Conservation (phyloP, 2,888 invertebrate genomes). For the Silvanus unidentatus region DNA sequence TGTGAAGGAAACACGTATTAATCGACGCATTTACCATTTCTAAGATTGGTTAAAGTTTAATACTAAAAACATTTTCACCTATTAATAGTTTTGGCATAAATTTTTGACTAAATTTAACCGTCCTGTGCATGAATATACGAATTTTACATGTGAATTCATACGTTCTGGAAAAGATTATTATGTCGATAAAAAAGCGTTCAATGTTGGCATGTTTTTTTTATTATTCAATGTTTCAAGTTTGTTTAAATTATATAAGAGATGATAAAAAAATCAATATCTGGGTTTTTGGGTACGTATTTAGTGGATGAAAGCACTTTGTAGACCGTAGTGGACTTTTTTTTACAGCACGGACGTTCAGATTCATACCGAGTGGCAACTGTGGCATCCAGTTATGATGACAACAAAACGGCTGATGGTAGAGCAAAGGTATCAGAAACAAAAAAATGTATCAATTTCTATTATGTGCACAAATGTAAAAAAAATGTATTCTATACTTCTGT, state of each 20-base stretch:
- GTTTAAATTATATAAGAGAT: neutral
- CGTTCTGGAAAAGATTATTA: neutral
- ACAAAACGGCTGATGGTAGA: conserved; percentile 91
- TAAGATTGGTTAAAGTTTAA: neutral
- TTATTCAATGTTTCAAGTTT: neutral
- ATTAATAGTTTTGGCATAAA: conserved; percentile 13
- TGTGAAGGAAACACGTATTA: too few species aligned
- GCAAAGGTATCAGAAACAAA: conserved; percentile 62
- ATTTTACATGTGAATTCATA: conserved; percentile 1
- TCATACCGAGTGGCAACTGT: conserved; percentile 97
- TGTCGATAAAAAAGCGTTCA: too few species aligned
- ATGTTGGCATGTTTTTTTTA: too few species aligned
- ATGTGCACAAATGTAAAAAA: neutral
- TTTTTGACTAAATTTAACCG: neutral
- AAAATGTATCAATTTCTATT: neutral
- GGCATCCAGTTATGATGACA: conserved; percentile 87
- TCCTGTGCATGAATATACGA: neutral
- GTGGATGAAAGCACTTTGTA: neutral
- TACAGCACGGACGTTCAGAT: conserved; percentile 89
- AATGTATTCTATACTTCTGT: neutral
- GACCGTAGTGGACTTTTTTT: conserved; percentile 21
- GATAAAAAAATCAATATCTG: neutral
- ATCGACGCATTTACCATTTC: too few species aligned
- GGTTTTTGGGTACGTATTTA: neutral
- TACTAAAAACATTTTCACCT: neutral